Evolutionary conservation across 2,888 invertebrate genomes (phyloP), one percentile per base, ranked within the genome.

Genomic region (Microctonus hyperodae): DNA sequence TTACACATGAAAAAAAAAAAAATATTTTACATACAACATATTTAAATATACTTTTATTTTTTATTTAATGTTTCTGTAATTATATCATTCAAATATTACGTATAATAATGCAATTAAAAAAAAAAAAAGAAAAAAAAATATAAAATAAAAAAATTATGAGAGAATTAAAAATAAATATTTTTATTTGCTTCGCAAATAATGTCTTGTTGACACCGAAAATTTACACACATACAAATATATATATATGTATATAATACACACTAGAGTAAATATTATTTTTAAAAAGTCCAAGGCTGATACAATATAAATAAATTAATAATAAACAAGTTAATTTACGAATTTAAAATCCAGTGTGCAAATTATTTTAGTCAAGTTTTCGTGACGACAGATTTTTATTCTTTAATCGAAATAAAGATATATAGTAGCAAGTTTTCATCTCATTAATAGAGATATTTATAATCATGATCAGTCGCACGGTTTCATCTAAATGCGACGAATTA

Each of bases 361-460:
- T 60, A 28, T 11, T 13, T 40, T 25, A 57, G 7, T 22, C 0
- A 33, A 48, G 7, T 57, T 13, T 25, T 9, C 35, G 13, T 33
- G 55, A 6, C 50, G 20, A 44, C 28, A 37, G 51, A 16, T 40
- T 59, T 7, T 20, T 63, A 28, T 62, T 57, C 23, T 25, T 40
- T n/a, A 56, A 56, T 28, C 7, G 16, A 44, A 44, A 44, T 44
- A 20, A 44, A 44, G 44, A 44, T 25, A 23, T n/a, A 37, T 37
- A 28, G 51, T 33, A 23, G 10, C 50, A 37, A 67, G 44, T 53
- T 62, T 63, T 51, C 57, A 64, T 68, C 73, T 74, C 73, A 75
- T 79, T 78, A 78, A 79, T 79, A 76, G 73, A 79, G 79, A 73
- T 77, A 79, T 78, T 79, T 77, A 75, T 78, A 79, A 74, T 77